A percentile compares a stretch with the other conserved stretches of the same genome.
These are phyloP conservation scores for Gouania willdenowi DNA, from an alignment of 2,797 vertebrate species.

Conservation along the genomic window DNA sequence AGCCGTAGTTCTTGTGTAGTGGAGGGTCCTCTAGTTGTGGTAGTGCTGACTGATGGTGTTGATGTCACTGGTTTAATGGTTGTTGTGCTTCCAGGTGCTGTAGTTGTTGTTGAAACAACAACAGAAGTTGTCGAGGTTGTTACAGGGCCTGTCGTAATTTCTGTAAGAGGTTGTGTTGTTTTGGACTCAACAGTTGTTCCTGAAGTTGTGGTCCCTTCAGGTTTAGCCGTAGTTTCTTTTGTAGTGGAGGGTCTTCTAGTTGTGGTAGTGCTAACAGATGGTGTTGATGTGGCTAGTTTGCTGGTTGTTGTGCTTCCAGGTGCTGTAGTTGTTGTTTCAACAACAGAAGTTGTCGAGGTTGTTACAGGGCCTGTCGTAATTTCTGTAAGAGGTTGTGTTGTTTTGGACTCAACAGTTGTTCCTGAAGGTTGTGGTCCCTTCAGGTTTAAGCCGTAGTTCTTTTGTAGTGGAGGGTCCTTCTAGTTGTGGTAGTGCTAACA, in stretches of 20 bases:
- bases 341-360: neutral
- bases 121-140: neutral
- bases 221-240: neutral
- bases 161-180: conserved; percentile 7
- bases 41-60: neutral
- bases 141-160: neutral
- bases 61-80: neutral
- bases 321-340: neutral
- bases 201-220: neutral
- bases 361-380: neutral
- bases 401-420: neutral
- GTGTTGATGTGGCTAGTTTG: neutral
- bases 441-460: no score
- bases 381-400: neutral
- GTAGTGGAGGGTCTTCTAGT: neutral
- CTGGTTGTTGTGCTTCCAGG: neutral
- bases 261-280: no score
- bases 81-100: neutral
- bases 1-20: neutral
- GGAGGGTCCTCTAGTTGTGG: neutral
- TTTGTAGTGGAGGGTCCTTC: no score
- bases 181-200: neutral
- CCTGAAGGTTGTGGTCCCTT: no score
- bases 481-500: no score
- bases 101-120: neutral